Conservation (phyloP, 2,113 vertebrate species). For the Mastomys coucha region DNA sequence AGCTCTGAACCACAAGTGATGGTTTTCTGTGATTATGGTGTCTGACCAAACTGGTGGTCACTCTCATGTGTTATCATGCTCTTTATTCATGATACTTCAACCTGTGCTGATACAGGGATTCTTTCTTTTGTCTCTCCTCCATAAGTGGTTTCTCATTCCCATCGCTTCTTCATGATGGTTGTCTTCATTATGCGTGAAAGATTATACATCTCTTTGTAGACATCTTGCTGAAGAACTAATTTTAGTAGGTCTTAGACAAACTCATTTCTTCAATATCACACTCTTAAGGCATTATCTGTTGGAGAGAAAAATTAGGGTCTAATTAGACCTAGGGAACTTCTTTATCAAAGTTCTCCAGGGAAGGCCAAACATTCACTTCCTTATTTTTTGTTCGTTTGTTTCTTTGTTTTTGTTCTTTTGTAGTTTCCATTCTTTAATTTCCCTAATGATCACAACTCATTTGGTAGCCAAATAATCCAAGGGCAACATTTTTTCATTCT, state of each 20-base stretch:
- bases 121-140: neutral
- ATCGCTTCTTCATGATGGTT: neutral
- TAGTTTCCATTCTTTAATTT: neutral
- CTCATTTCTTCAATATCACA: neutral
- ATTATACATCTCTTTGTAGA: neutral
- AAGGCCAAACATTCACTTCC: neutral
- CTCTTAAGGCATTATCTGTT: neutral
- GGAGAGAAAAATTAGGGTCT: neutral
- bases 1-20: neutral
- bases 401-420: neutral
- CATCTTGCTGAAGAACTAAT: neutral
- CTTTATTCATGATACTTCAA: neutral
- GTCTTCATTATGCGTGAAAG: neutral
- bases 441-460: neutral
- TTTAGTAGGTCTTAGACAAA: neutral
- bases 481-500: neutral
- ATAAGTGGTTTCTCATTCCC: neutral
- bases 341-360: neutral
- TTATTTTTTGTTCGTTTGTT: neutral
- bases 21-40: neutral
- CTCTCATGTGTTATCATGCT: fast-evolving
- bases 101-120: neutral
- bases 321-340: neutral
- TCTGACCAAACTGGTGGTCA: too few relatives aligned
- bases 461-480: neutral